Evolutionary conservation across 2,888 invertebrate species (phyloP).

Genomic region (Microplitis deprimator): DNA sequence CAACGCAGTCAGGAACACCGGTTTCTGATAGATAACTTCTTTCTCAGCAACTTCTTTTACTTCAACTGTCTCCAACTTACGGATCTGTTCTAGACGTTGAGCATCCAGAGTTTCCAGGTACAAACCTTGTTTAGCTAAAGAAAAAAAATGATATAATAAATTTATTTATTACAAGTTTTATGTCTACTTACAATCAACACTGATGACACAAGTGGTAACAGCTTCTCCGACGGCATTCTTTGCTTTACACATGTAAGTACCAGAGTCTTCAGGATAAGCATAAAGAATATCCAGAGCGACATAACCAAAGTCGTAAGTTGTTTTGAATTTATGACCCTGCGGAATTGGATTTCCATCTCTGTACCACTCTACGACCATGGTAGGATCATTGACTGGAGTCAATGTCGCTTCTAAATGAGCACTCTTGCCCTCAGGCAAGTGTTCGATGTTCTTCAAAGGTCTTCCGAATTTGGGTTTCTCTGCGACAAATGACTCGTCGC

Average conservation of each 20-base stretch:
- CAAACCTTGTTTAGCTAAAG: constrained; percentile 84
- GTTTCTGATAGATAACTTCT: constrained; percentile 85
- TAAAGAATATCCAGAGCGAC: constrained; percentile 97
- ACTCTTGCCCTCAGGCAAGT: constrained; percentile 87
- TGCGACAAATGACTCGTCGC: constrained; percentile 82
- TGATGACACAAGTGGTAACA: constrained; percentile 91
- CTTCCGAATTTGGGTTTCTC: constrained; percentile 93
- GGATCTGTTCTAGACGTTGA: constrained; percentile 89
- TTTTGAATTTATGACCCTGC: constrained; percentile 95
- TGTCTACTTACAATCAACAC: constrained; percentile 81
- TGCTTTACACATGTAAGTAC: constrained; percentile 97
- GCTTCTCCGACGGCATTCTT: constrained; percentile 96
- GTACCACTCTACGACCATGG: constrained; percentile 99
- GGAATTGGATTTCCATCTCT: constrained; percentile 94
- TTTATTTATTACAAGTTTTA: no score
- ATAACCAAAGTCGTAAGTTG: constrained; percentile 97
- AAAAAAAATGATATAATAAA: constrained; percentile 25
- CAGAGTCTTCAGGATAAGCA: constrained; percentile 96
- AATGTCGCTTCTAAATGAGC: constrained; percentile 95
- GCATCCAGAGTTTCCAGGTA: constrained; percentile 93
- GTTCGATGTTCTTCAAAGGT: constrained; percentile 87
- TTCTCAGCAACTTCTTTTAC: constrained; percentile 83
- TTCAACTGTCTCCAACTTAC: constrained; percentile 86
- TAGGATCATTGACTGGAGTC: constrained; percentile 97
- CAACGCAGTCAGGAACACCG: constrained; percentile 92